Evolutionary conservation across 2,797 vertebrate species (phyloP).

Genomic region (Phrynocephalus forsythii): DNA sequence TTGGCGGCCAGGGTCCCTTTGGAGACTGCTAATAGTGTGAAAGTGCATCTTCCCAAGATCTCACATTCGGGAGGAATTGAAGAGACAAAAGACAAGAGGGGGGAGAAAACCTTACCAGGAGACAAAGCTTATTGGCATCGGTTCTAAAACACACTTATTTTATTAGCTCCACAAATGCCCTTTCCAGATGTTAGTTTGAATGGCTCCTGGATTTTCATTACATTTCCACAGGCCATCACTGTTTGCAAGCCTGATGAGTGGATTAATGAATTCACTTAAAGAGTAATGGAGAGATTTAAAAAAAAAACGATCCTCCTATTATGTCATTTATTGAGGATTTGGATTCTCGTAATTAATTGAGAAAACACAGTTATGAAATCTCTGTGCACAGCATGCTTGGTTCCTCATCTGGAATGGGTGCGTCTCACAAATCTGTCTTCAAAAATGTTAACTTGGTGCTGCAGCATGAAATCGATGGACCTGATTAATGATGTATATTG

Average conservation of each 20-base stretch:
- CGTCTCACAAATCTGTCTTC: neutral
- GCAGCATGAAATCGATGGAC: neutral
- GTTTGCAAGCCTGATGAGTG: constrained; percentile 24
- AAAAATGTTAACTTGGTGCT: neutral
- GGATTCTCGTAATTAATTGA: neutral
- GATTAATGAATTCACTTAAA: constrained; percentile 7
- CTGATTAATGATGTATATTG: neutral
- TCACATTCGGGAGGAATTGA: constrained; percentile 42
- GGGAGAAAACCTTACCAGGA: neutral
- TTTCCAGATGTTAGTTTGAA: constrained; percentile 45
- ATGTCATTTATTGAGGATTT: neutral
- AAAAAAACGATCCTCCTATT: neutral
- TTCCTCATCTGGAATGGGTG: neutral
- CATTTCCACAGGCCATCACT: constrained; percentile 21
- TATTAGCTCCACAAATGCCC: constrained; percentile 38
- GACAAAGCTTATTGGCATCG: constrained; percentile 36
- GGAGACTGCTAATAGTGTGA: constrained; percentile 54
- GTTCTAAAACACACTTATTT: constrained; percentile 43
- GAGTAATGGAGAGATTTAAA: neutral
- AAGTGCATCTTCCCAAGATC: constrained; percentile 47
- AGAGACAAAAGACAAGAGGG: constrained; percentile 35
- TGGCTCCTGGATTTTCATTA: constrained; percentile 33
- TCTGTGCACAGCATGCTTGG: neutral
- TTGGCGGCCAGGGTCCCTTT: constrained; percentile 45
- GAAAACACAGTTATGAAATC: neutral